These are phyloP conservation scores for Apodemia duryi DNA, from an alignment of 2,888 invertebrate species.

Conservation along the genomic window DNA sequence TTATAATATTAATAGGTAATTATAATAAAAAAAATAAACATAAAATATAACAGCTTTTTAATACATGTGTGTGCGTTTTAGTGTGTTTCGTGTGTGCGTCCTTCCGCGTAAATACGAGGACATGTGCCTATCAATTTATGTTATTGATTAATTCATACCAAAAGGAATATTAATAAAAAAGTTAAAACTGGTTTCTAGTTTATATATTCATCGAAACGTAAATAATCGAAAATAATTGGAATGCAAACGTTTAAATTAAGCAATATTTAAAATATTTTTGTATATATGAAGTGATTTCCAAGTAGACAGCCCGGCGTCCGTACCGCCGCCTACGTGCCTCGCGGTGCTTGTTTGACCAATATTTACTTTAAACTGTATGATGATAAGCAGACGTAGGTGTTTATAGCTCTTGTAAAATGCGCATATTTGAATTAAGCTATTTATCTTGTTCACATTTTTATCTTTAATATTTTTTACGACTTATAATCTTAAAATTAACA, in stretches of 20 bases:
- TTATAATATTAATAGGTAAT: too few species aligned
- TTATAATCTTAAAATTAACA: too few species aligned
- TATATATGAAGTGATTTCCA: background rate
- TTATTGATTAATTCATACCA: too few species aligned
- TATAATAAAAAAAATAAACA: too few species aligned
- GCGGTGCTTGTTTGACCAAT: slow-evolving; percentile 25
- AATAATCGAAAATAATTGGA: background rate
- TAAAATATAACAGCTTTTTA: too few species aligned
- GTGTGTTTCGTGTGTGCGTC: too few species aligned
- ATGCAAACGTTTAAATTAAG: background rate
- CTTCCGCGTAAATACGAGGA: too few species aligned
- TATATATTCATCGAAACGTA: background rate
- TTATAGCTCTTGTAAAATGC: slow-evolving; percentile 24
- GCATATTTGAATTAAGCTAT: slow-evolving; percentile 16
- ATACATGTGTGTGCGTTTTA: too few species aligned
- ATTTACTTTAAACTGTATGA: slow-evolving; percentile 29
- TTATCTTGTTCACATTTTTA: slow-evolving; percentile 1
- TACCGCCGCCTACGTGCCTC: slow-evolving; percentile 26
- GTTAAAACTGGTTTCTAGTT: background rate
- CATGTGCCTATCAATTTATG: too few species aligned
- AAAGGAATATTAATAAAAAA: background rate
- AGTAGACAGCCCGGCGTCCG: slow-evolving; percentile 16
- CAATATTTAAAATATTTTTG: slow-evolving; percentile 7
- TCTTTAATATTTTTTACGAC: background rate
- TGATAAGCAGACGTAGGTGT: slow-evolving; percentile 27